A percentile compares a stretch with the other conserved stretches of the same genome.
Evolutionary conservation across 2,888 invertebrate species (phyloP).

Genomic region (Gymnocheta viridis): DNA sequence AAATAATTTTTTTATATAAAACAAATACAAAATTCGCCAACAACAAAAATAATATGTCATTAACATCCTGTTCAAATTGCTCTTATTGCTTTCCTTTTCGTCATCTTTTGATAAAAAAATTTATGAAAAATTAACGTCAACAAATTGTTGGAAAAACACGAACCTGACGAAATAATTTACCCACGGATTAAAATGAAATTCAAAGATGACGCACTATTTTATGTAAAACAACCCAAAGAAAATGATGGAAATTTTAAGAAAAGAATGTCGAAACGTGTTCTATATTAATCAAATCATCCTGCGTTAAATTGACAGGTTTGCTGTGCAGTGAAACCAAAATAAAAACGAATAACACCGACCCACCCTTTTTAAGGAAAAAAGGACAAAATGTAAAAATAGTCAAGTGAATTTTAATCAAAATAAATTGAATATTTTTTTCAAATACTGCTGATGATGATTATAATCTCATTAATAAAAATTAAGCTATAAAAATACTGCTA

Average conservation of each 20-base stretch:
- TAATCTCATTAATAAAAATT: slow-evolving; percentile 65
- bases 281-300: slow-evolving; percentile 53
- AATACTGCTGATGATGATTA: slow-evolving; percentile 50
- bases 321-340: not conserved
- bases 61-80: slow-evolving; percentile 39
- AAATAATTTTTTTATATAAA: slow-evolving; percentile 19
- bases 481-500: slow-evolving; percentile 48
- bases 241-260: not conserved
- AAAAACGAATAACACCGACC: slow-evolving; percentile 28
- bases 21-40: not conserved
- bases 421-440: slow-evolving; percentile 26
- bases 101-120: slow-evolving; percentile 26
- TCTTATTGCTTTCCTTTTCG: not conserved
- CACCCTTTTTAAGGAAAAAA: slow-evolving; percentile 15
- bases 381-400: not conserved
- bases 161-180: slow-evolving; percentile 46
- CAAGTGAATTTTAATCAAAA: slow-evolving; percentile 55
- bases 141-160: slow-evolving; percentile 42
- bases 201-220: slow-evolving; percentile 12
- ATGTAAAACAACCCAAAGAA: not conserved
- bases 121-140: slow-evolving; percentile 53
- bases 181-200: slow-evolving; percentile 19
- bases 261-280: slow-evolving; percentile 43
- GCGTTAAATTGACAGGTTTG: slow-evolving; percentile 57
- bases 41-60: slow-evolving; percentile 38